These are phyloP conservation scores for Neosalanx taihuensis DNA, from an alignment of 2,797 vertebrate genomes.

Conservation along the genomic window DNA sequence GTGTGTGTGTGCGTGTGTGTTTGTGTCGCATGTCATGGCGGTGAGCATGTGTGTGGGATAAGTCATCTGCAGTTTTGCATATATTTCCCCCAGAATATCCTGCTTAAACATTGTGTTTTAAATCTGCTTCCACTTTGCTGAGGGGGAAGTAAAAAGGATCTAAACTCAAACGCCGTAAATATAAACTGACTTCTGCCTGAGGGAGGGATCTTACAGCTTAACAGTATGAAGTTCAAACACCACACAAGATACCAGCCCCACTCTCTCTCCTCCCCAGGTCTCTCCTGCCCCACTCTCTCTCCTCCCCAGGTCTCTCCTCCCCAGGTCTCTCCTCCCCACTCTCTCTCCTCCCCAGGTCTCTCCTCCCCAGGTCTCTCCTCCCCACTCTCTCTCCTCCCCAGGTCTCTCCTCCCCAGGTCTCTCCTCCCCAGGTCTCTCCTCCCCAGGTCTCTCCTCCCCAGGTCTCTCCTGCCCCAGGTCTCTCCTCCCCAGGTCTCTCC, in stretches of 20 bases:
- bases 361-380: too few species aligned
- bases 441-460: too few species aligned
- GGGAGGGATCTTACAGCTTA: conserved; percentile 17
- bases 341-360: too few species aligned
- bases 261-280: too few species aligned
- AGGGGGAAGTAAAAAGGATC: conserved; percentile 27
- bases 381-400: too few species aligned
- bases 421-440: too few species aligned
- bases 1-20: neutral
- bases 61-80: conserved; percentile 15
- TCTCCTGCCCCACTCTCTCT: too few species aligned
- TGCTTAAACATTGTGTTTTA: conserved; percentile 20
- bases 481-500: too few species aligned
- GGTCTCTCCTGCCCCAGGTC: too few species aligned
- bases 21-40: neutral
- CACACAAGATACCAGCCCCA: neutral
- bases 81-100: conserved; percentile 4
- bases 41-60: neutral
- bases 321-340: too few species aligned
- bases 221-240: conserved; percentile 21
- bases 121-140: conserved; percentile 24
- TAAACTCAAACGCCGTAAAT: conserved; percentile 39
- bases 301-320: too few species aligned
- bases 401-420: too few species aligned
- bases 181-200: conserved; percentile 22